Evolutionary conservation across 2,888 invertebrate genomes (phyloP).

Genomic region (Urechis unicinctus): DNA sequence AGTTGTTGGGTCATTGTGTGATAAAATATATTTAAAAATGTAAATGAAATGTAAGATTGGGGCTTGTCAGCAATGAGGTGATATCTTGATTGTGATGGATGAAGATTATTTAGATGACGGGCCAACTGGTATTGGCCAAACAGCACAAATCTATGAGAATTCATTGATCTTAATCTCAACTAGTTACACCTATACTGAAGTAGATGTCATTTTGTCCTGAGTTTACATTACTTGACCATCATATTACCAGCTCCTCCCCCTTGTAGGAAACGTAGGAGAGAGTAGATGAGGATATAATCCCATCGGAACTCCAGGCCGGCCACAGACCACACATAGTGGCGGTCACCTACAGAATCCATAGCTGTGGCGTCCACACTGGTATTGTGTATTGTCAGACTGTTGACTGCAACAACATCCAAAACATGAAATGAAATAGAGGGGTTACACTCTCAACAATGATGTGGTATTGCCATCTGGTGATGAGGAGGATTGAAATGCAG

Average conservation of each 20-base stretch:
- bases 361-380: not conserved
- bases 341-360: not conserved
- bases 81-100: no score
- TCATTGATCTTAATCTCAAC: not conserved
- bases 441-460: no score
- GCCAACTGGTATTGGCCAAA: no score
- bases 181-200: not conserved
- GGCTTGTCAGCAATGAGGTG: no score
- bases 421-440: not conserved
- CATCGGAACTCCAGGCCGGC: constrained; percentile 63
- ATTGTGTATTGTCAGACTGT: constrained; percentile 61
- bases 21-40: no score
- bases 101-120: no score
- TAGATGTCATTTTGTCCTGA: not conserved
- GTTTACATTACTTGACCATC: not conserved
- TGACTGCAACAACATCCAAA: constrained; percentile 59
- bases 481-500: no score
- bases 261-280: constrained; percentile 83
- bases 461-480: no score
- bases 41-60: no score
- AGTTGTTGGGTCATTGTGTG: no score
- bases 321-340: not conserved
- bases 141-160: no score
- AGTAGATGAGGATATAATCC: constrained; percentile 83
- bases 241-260: constrained; percentile 68